Evolutionary conservation across 2,797 vertebrate genomes (phyloP).

Genomic region (Oreortyx pictus): DNA sequence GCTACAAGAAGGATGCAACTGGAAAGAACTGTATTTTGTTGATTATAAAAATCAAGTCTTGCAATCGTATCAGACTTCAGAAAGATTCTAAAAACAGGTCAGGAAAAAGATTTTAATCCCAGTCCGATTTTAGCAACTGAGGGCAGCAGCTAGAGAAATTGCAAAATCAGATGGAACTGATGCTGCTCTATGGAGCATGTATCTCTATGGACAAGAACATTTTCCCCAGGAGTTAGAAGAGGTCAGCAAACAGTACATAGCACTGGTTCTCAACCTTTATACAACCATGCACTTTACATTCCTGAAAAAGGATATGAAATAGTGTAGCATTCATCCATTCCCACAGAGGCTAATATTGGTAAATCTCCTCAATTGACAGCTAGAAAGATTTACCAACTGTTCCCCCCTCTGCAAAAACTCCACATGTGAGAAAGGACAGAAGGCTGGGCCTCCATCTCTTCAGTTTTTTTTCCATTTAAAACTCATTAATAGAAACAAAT

Average conservation of each 20-base stretch:
- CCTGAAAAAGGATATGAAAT: background rate
- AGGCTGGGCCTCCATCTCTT: background rate
- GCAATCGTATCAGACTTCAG: background rate
- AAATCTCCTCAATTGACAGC: background rate
- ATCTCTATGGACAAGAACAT: background rate
- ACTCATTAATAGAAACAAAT: constrained; percentile 22
- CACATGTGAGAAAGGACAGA: background rate
- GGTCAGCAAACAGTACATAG: fast-evolving
- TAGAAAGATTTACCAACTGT: background rate
- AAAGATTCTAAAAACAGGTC: background rate
- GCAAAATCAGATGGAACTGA: background rate
- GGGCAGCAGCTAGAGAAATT: background rate
- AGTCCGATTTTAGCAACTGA: background rate
- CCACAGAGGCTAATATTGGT: background rate
- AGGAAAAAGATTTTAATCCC: background rate
- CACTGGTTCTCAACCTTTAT: background rate
- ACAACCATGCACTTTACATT: fast-evolving
- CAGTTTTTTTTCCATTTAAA: background rate
- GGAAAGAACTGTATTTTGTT: background rate
- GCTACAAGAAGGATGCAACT: background rate
- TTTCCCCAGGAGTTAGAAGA: background rate
- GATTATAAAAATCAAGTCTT: background rate
- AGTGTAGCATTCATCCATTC: background rate
- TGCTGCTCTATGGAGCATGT: background rate
- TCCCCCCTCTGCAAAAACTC: background rate